These are phyloP conservation scores for Zoanthus sansibaricus DNA, from an alignment of 92 coral and sea anemone species.

Conservation along the genomic window DNA sequence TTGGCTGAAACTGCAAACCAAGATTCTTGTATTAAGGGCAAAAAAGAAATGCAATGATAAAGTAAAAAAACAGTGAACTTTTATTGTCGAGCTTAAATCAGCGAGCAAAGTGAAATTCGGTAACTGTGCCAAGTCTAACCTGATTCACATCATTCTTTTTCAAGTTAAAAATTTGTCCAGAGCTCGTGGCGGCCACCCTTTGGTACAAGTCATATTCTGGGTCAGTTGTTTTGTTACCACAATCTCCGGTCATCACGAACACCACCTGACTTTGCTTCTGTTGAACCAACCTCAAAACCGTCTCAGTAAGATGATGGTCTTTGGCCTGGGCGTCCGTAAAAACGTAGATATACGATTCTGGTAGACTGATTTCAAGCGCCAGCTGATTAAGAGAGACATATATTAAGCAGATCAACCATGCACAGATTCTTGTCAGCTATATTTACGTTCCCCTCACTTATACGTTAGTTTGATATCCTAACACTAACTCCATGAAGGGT, in stretches of 20 bases:
- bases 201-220: slow-evolving; percentile 69
- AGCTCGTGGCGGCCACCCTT: slow-evolving; percentile 82
- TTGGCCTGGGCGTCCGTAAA: slow-evolving; percentile 99
- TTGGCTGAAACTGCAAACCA: too few relatives aligned
- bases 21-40: too few relatives aligned
- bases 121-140: not conserved
- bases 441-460: too few relatives aligned
- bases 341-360: slow-evolving; percentile 95
- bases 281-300: slow-evolving; percentile 81
- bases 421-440: too few relatives aligned
- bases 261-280: slow-evolving; percentile 86
- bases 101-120: too few relatives aligned
- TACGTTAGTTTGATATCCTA: too few relatives aligned
- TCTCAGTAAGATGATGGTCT: slow-evolving; percentile 76
- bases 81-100: too few relatives aligned
- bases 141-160: slow-evolving; percentile 94
- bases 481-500: too few relatives aligned
- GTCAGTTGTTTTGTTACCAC: slow-evolving; percentile 75
- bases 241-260: slow-evolving; percentile 93
- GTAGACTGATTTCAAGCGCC: slow-evolving; percentile 91
- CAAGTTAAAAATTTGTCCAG: slow-evolving; percentile 93
- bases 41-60: too few relatives aligned
- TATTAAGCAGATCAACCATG: too few relatives aligned
- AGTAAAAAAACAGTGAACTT: too few relatives aligned
- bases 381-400: slow-evolving; percentile 4